Evolutionary conservation across 2,888 invertebrate genomes (phyloP).

Genomic region (Cetonia aurata): DNA sequence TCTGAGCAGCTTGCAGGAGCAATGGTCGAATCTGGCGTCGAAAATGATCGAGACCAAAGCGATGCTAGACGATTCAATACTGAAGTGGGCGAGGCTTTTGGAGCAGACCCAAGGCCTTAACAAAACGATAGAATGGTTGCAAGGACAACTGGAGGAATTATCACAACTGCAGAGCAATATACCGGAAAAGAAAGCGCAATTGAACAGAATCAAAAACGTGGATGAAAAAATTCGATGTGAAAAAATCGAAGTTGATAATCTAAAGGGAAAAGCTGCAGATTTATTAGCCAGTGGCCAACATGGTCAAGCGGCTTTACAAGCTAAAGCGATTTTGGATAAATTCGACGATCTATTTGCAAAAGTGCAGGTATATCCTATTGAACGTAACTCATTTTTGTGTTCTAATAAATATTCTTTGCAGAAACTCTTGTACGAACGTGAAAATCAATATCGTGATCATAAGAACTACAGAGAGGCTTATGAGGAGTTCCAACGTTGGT

Average conservation of each 20-base stretch:
- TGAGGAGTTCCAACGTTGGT: constrained; percentile 90
- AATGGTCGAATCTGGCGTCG: constrained; percentile 89
- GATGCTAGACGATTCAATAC: constrained; percentile 87
- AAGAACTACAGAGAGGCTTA: constrained; percentile 91
- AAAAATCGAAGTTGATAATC: constrained; percentile 88
- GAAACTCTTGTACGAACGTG: constrained; percentile 81
- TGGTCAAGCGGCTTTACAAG: constrained; percentile 84
- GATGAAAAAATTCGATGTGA: constrained; percentile 92
- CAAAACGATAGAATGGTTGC: constrained; percentile 84
- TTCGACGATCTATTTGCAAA: constrained; percentile 85
- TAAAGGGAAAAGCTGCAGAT: constrained; percentile 87
- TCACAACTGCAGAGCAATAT: constrained; percentile 83
- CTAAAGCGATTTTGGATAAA: constrained; percentile 85
- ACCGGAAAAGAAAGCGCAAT: constrained; percentile 86
- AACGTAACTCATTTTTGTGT: background rate
- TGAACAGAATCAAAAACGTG: constrained; percentile 86
- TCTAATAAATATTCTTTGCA: constrained; percentile 55
- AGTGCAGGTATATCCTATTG: constrained; percentile 70
- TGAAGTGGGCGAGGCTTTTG: constrained; percentile 91
- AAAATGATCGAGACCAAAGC: constrained; percentile 93
- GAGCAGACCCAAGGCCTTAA: constrained; percentile 89
- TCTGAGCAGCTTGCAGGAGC: constrained; percentile 85
- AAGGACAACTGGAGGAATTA: constrained; percentile 80
- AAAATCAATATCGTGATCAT: constrained; percentile 90
- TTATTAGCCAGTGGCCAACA: constrained; percentile 89